Evolutionary conservation across 2,888 invertebrate genomes (phyloP).

Genomic region (Melipona beecheii): DNA sequence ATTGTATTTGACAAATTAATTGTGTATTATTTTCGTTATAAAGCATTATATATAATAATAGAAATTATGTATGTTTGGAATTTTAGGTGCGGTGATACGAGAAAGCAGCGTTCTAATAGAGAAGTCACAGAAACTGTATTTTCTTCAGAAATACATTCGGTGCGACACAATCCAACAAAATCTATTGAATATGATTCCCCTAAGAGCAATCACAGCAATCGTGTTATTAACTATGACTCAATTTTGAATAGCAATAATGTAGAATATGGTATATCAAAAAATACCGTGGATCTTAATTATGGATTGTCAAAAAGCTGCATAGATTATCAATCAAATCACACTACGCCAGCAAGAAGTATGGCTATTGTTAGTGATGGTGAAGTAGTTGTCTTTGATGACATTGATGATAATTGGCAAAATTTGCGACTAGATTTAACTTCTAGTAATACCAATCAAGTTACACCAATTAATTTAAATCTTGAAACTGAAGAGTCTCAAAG

Average conservation of each 20-base stretch:
- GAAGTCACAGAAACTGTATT: constrained; percentile 88
- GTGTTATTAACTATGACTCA: constrained; percentile 81
- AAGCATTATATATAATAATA: not conserved
- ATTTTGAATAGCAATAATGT: constrained; percentile 83
- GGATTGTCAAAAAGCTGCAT: constrained; percentile 81
- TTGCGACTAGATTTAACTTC: constrained; percentile 78
- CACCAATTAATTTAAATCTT: constrained; percentile 71
- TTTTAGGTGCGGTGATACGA: constrained; percentile 83
- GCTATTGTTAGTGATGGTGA: constrained; percentile 89
- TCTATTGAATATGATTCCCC: constrained; percentile 83
- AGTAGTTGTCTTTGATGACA: constrained; percentile 94
- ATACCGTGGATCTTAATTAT: constrained; percentile 82
- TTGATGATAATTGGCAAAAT: constrained; percentile 93
- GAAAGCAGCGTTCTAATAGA: constrained; percentile 84
- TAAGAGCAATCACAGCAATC: constrained; percentile 78
- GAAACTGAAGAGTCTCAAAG: constrained; percentile 77
- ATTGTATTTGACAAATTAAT: constrained; percentile 4
- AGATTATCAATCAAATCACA: constrained; percentile 82
- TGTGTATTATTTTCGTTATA: not conserved
- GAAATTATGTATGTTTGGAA: constrained; percentile 12
- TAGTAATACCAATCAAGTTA: constrained; percentile 73
- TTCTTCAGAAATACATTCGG: constrained; percentile 87
- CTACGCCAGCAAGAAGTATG: constrained; percentile 82
- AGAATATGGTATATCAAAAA: constrained; percentile 81
- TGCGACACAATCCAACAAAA: constrained; percentile 84